Evolutionary conservation across 2,888 invertebrate species (phyloP), one percentile per base, ranked within the genome.

Genomic region (Drosophila parthenogenetica): DNA sequence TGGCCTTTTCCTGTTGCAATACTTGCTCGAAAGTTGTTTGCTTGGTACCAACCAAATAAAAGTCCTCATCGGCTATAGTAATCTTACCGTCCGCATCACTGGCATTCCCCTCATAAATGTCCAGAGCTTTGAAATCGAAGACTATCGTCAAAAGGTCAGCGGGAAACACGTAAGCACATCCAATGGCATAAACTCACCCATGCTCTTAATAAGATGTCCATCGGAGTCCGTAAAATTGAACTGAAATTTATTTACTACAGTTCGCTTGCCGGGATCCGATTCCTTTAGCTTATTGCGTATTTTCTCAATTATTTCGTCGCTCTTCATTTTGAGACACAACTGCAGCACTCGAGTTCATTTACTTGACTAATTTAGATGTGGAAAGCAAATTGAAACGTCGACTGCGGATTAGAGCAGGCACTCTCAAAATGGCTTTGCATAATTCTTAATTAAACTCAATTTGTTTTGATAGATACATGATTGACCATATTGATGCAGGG

Each of bases 71-170:
- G 4, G 82, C 73, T 45, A 92, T 82, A 10, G 90, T 92, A 3
- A 92, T 80, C 53, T 87, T 89, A 2, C 81, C 91, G 68, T 91
- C 91, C 1, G 89, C 79, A 48, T 59, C 62, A 0, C 70, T 29
- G 1, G 80, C 79, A 35, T 79, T 87, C 22, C 91, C 91, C 50
- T 92, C 91, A 61, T 90, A 92, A 54, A 92, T 90, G 61, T 91
- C 91, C 69, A 91, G 62, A 40, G 90, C 90, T 89, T 92, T 92
- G 76, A 92, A 91, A 90, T 92, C 92, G 69, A 92, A 90, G 68
- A 92, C 91, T 92, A 70, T 60, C 67, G 69, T 66, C 68, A 75
- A 76, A 80, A 58, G 74, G 77, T 84, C 79, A 89, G 60, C 65
- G 54, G 42, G 49, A 14, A 29, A 13, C 13, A 7, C 37, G 37